These are phyloP conservation scores for Seriola rivoliana DNA, from an alignment of 2,113 vertebrate genomes.

Conservation along the genomic window DNA sequence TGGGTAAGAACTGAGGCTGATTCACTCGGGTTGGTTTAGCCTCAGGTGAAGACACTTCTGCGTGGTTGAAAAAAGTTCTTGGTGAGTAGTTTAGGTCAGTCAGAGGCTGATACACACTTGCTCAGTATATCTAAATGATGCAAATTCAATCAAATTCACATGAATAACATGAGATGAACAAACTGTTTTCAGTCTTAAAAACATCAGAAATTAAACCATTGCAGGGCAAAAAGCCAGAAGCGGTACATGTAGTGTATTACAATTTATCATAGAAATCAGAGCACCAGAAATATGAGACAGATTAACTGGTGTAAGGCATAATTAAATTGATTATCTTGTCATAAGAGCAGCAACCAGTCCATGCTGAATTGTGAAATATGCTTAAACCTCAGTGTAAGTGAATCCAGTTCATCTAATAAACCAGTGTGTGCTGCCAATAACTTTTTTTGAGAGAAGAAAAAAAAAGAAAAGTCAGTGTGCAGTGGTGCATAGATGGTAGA, in stretches of 20 bases:
- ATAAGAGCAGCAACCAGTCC: constrained; percentile 1
- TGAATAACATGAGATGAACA: not conserved
- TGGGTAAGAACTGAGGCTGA: not conserved
- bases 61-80: not conserved
- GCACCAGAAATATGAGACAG: constrained; percentile 9
- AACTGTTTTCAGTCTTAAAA: not conserved
- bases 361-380: constrained; percentile 10
- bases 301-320: constrained; percentile 8
- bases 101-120: not conserved
- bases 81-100: not conserved
- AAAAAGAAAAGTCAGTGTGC: constrained; percentile 19
- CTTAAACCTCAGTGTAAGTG: constrained; percentile 1
- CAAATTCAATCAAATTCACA: not conserved
- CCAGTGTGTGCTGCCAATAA: constrained; percentile 13
- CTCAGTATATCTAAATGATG: not conserved
- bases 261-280: not conserved
- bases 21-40: not conserved
- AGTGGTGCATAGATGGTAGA: constrained; percentile 47
- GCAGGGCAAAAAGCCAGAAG: not conserved
- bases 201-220: not conserved
- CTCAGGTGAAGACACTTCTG: not conserved
- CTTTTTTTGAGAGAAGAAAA: not conserved
- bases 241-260: not conserved
- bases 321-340: constrained; percentile 48
- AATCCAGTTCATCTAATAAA: constrained; percentile 22